Conservation (phyloP, 2,113 vertebrate genomes). For the Tragelaphus imberbis region DNA sequence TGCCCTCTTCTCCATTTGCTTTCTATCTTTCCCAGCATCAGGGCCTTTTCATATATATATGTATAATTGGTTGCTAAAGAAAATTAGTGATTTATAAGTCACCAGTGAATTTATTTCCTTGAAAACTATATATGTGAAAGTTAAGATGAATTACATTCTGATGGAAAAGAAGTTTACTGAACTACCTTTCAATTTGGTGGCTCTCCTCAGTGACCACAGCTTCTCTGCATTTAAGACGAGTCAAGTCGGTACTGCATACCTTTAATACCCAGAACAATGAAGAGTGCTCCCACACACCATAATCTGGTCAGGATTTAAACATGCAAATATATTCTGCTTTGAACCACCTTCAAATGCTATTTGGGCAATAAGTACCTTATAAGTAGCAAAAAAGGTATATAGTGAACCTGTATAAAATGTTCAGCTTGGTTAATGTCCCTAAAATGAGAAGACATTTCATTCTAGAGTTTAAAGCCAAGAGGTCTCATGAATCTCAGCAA, state of each 20-base stretch:
- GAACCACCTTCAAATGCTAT: neutral
- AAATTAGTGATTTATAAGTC: neutral
- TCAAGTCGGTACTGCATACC: neutral
- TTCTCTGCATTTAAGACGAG: neutral
- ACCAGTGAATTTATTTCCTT: neutral
- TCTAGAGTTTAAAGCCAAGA: neutral
- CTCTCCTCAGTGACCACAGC: neutral
- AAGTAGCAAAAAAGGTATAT: neutral
- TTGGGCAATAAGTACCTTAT: neutral
- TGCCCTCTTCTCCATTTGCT: neutral
- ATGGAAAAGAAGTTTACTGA: neutral
- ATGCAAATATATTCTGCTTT: neutral
- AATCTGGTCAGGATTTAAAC: neutral
- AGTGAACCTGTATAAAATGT: neutral
- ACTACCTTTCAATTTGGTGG: neutral
- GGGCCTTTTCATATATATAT: neutral
- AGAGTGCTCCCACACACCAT: neutral
- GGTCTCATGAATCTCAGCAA: neutral
- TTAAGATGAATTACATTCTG: neutral
- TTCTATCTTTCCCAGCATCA: neutral
- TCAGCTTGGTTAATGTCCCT: neutral
- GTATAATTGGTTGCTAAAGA: neutral
- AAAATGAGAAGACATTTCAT: neutral
- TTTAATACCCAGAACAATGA: neutral
- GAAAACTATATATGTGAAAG: constrained; percentile 5